Percentiles rank a stretch among this genome's conserved stretches.
Conservation (phyloP, 1,140 invertebrate species). For the Drosophila triauraria region DNA sequence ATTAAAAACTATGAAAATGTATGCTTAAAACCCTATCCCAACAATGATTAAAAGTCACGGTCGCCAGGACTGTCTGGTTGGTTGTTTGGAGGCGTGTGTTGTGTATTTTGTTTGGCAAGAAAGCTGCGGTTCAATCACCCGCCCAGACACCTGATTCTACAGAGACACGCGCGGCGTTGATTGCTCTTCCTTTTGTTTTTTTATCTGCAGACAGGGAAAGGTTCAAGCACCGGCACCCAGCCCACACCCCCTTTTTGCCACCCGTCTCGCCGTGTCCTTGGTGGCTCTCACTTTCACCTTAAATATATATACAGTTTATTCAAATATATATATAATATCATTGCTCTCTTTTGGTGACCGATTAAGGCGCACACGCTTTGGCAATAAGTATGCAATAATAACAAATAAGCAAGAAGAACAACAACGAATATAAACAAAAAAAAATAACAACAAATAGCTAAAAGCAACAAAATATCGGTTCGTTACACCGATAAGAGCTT, state of each 20-base stretch:
- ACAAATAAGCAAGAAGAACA: not conserved
- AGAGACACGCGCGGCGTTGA: constrained; percentile 32
- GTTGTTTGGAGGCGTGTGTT: constrained; percentile 15
- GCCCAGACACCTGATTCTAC: constrained; percentile 37
- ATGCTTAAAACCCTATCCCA: constrained; percentile 57
- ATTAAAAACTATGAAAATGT: not conserved
- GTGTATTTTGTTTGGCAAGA: not conserved
- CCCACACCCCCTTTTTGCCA: constrained; percentile 4
- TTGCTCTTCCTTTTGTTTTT: not conserved
- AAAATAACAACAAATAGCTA: constrained; percentile 11
- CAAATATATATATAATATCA: constrained; percentile 4
- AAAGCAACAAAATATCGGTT: constrained; percentile 58
- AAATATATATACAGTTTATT: not conserved
- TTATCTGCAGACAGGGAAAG: constrained; percentile 35
- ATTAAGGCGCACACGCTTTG: constrained; percentile 38
- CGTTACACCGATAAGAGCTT: constrained; percentile 73
- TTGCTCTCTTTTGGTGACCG: constrained; percentile 26
- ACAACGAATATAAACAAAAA: not conserved
- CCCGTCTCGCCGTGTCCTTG: not conserved
- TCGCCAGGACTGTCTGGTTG: not conserved
- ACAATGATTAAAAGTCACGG: constrained; percentile 18
- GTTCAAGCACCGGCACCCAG: constrained; percentile 63
- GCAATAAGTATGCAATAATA: constrained; percentile 12
- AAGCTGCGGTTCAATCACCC: constrained; percentile 31
- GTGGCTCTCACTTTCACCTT: constrained; percentile 36